Evolutionary conservation across 2,113 vertebrate genomes (phyloP).

Genomic region (Oncorhynchus clarkii): DNA sequence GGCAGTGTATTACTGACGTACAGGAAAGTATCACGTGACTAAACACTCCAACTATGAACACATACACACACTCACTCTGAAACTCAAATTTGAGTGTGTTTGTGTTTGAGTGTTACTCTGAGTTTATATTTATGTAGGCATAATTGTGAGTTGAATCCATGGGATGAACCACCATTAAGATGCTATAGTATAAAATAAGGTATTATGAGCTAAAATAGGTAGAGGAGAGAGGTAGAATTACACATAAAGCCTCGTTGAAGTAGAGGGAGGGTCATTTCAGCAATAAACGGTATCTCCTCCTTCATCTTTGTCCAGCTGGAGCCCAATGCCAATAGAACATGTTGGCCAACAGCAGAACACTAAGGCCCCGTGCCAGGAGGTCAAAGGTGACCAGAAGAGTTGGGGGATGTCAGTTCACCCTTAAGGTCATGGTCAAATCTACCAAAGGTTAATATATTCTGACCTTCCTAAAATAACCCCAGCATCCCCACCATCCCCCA

Average conservation of each 20-base stretch:
- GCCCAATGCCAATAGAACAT: constrained; percentile 29
- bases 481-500: not conserved
- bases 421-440: constrained; percentile 41
- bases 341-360: not conserved
- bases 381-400: constrained; percentile 13
- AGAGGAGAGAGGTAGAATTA: not conserved
- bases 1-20: not conserved
- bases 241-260: not conserved
- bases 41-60: constrained; percentile 1
- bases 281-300: not conserved
- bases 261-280: constrained; percentile 1
- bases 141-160: not conserved
- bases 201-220: not conserved
- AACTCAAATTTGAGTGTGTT: not conserved
- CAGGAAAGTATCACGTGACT: not conserved
- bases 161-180: not conserved
- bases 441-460: constrained; percentile 39
- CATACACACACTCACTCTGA: constrained; percentile 7
- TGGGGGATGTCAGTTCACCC: constrained; percentile 16
- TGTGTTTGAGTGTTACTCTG: not conserved
- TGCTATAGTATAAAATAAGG: not conserved
- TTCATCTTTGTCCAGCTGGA: constrained; percentile 38
- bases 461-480: constrained; percentile 17
- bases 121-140: not conserved
- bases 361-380: not conserved